Evolutionary conservation across 2,797 vertebrate species (phyloP).

Genomic region (Microctenopoma lineatum): DNA sequence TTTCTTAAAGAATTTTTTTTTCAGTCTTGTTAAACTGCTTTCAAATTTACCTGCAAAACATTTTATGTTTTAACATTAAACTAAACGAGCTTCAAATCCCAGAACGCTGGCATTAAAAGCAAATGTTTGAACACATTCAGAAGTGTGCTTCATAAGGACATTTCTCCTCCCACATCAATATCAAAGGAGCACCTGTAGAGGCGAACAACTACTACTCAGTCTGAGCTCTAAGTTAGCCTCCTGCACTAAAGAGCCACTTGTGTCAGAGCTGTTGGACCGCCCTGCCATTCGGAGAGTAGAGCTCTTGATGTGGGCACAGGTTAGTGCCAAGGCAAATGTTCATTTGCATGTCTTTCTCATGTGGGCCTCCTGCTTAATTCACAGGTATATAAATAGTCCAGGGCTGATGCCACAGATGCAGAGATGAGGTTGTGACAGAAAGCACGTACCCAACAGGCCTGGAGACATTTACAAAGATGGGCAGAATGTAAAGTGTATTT

Average conservation of each 20-base stretch:
- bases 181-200: constrained; percentile 73
- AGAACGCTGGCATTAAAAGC: constrained; percentile 14
- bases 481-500: constrained; percentile 6
- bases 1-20: not conserved
- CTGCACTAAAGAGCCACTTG: constrained; percentile 46
- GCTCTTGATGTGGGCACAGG: constrained; percentile 71
- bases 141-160: constrained; percentile 22
- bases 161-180: constrained; percentile 54
- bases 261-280: constrained; percentile 50
- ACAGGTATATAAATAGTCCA: constrained; percentile 55
- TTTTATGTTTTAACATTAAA: constrained; percentile 3
- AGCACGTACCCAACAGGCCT: constrained; percentile 15
- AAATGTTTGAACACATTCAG: constrained; percentile 35
- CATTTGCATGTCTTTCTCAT: constrained; percentile 62
- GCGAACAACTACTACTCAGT: constrained; percentile 66
- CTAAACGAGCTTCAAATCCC: constrained; percentile 15
- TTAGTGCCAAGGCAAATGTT: constrained; percentile 66
- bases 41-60: not conserved
- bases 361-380: constrained; percentile 45
- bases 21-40: constrained; percentile 2
- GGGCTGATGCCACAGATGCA: constrained; percentile 42
- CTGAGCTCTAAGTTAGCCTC: constrained; percentile 48
- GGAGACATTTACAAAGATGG: constrained; percentile 29
- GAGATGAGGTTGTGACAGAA: constrained; percentile 44
- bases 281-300: constrained; percentile 51